phyloP scores from a whole-genome alignment of 2,113 vertebrate genomes.

The Echinops telfairi region DNA sequence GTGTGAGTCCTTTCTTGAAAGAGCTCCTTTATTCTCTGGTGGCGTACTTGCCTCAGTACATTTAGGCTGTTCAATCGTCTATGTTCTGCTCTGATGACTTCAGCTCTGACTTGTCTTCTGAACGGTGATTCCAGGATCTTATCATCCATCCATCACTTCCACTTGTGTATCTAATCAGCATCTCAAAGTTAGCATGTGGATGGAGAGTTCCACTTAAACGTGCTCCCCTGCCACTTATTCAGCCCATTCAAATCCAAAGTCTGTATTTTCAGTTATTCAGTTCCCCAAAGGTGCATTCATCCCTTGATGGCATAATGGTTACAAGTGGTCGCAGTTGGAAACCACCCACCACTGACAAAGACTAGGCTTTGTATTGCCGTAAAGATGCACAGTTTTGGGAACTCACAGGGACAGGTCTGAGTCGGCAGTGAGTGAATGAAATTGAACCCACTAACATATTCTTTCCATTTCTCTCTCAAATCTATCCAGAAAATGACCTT shows the following conservation, averaged over 20 bases:
- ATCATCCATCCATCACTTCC: background rate
- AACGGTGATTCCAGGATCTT: background rate
- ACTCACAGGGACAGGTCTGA: too few species aligned
- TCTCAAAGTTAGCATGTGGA: background rate
- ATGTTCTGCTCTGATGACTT: background rate
- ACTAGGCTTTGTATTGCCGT: too few species aligned
- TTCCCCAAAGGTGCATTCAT: background rate
- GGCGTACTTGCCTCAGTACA: background rate
- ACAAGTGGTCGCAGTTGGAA: too few species aligned
- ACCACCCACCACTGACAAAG: too few species aligned
- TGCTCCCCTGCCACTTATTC: background rate
- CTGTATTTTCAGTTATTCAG: background rate
- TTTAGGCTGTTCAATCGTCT: too few species aligned
- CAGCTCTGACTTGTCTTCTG: background rate
- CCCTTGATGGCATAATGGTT: too few species aligned
- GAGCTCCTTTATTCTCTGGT: background rate
- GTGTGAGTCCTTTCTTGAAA: background rate
- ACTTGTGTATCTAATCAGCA: background rate
- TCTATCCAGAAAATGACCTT: background rate
- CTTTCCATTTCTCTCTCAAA: background rate
- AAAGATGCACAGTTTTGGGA: too few species aligned
- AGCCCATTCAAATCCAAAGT: conserved; percentile 21
- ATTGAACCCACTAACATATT: background rate
- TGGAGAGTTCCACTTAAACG: background rate
- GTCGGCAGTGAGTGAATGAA: background rate